These are phyloP conservation scores for Malthinus flaveolus DNA, from an alignment of 2,888 invertebrate species.

Conservation along the genomic window DNA sequence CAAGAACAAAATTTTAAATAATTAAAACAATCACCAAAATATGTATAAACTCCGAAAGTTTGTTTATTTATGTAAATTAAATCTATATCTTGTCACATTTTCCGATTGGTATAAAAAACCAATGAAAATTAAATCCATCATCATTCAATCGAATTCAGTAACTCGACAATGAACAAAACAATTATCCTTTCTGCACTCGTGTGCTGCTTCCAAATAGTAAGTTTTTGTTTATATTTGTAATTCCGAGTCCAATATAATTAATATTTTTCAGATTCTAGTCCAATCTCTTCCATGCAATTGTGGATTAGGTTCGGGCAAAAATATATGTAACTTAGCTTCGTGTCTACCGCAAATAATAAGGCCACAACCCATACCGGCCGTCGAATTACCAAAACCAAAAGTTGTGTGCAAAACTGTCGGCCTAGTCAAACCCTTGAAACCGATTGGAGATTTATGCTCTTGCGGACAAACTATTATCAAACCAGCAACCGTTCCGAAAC, in stretches of 20 bases:
- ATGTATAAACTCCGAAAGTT: too few species aligned
- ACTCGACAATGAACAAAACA: not conserved
- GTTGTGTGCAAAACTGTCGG: slow-evolving; percentile 35
- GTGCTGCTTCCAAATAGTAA: not conserved
- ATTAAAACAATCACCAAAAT: too few species aligned
- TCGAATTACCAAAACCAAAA: slow-evolving; percentile 32
- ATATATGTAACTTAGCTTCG: slow-evolving; percentile 32
- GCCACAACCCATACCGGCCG: slow-evolving; percentile 41
- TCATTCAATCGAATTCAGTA: not conserved
- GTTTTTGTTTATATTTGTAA: not conserved
- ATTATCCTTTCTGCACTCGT: not conserved
- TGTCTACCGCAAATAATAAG: slow-evolving; percentile 45
- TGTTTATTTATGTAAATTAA: too few species aligned
- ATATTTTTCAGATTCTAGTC: not conserved
- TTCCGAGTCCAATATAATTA: not conserved
- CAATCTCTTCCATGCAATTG: slow-evolving; percentile 27
- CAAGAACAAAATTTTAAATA: too few species aligned
- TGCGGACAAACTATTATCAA: slow-evolving; percentile 46
- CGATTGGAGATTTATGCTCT: slow-evolving; percentile 45
- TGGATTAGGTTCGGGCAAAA: slow-evolving; percentile 42
- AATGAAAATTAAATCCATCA: not conserved
- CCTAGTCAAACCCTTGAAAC: slow-evolving; percentile 32
- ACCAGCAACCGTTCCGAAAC: slow-evolving; percentile 48
- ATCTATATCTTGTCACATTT: too few species aligned
- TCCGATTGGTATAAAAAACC: not conserved